Conservation (phyloP, 2,888 invertebrate genomes). For the Euphydryas editha region DNA sequence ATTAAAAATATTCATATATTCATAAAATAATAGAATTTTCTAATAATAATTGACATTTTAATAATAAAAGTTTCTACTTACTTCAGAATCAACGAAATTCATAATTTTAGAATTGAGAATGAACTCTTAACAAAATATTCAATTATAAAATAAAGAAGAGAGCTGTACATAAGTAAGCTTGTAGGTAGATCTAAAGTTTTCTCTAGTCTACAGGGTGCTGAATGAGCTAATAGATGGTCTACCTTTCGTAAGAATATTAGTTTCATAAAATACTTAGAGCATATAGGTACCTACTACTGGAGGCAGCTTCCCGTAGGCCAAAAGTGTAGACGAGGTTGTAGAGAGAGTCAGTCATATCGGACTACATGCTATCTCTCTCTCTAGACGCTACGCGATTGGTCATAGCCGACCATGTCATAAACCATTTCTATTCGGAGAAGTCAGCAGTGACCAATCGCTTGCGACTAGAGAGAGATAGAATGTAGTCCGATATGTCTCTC, state of each 20-base stretch:
- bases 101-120: background rate
- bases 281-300: too few species aligned
- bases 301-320: too few species aligned
- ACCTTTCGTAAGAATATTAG: conserved; percentile 42
- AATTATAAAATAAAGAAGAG: conserved; percentile 16
- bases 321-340: too few species aligned
- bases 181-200: conserved; percentile 62
- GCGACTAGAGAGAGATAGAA: too few species aligned
- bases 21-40: background rate
- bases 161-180: conserved; percentile 73
- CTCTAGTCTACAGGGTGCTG: conserved; percentile 79
- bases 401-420: too few species aligned
- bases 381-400: too few species aligned
- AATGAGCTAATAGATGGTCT: conserved; percentile 56
- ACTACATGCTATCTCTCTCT: too few species aligned
- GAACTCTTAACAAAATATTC: background rate
- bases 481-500: too few species aligned
- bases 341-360: too few species aligned
- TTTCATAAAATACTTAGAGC: too few species aligned
- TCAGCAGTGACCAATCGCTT: too few species aligned
- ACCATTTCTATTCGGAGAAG: too few species aligned
- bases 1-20: background rate
- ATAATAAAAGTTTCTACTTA: background rate
- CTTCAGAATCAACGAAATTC: background rate
- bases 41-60: background rate